phyloP scores from a whole-genome alignment of 1,140 invertebrate genomes.

The Heliconius melpomene region DNA sequence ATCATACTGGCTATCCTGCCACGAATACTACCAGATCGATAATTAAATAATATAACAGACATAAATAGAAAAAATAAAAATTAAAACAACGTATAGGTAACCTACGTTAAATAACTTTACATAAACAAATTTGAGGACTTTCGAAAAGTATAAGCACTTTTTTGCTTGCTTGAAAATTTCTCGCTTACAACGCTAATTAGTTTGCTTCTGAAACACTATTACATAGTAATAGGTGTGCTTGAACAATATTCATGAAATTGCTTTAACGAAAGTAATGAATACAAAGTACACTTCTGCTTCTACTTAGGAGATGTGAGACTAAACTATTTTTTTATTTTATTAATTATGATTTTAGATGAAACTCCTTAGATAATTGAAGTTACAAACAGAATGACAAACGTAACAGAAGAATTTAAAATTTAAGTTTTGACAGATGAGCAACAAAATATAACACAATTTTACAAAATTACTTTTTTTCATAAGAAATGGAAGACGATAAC shows the following conservation, averaged over 20 bases:
- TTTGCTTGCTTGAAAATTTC: conserved; percentile 11
- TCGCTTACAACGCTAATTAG: conserved; percentile 19
- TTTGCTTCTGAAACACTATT: conserved; percentile 14
- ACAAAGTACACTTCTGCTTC: conserved; percentile 3
- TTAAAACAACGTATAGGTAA: no score
- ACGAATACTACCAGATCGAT: no score
- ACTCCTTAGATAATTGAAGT: not conserved
- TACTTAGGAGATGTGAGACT: not conserved
- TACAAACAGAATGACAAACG: not conserved
- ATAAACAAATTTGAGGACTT: not conserved
- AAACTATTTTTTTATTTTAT: no score
- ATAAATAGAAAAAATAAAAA: no score
- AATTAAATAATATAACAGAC: no score
- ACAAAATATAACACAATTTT: not conserved
- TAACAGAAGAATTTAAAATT: not conserved
- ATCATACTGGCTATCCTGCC: no score
- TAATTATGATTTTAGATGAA: not conserved
- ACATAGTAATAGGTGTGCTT: conserved; percentile 23
- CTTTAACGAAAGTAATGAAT: not conserved
- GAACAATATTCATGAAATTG: conserved; percentile 12
- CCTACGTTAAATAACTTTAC: not conserved
- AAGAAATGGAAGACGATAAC: conserved; percentile 55
- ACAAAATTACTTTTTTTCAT: conserved; percentile 62
- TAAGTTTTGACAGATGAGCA: not conserved
- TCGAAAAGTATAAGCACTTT: not conserved